phyloP scores from a whole-genome alignment of 2,113 vertebrate genomes.

The Acanthochromis polyacanthus region DNA sequence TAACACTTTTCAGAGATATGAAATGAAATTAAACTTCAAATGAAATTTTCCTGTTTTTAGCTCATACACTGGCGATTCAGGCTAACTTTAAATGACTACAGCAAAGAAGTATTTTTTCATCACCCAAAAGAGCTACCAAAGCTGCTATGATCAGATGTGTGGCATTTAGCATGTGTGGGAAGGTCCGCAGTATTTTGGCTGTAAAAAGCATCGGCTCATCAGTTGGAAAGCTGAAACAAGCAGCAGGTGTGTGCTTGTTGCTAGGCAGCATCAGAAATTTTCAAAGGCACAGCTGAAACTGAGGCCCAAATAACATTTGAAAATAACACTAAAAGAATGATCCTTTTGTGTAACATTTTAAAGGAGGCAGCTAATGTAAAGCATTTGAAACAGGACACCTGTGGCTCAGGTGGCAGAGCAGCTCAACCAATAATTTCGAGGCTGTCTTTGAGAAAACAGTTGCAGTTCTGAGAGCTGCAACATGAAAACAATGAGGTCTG shows the following conservation, averaged over 20 bases:
- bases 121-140: constrained; percentile 12
- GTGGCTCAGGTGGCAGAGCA: neutral
- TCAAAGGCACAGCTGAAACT: constrained; percentile 47
- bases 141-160: constrained; percentile 50
- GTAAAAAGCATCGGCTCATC: constrained; percentile 52
- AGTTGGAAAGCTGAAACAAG: constrained; percentile 56
- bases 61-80: neutral
- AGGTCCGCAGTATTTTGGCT: constrained; percentile 38
- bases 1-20: neutral
- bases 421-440: neutral
- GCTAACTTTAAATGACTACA: neutral
- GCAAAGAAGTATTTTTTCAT: constrained; percentile 12
- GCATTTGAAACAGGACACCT: neutral
- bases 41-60: constrained; percentile 5
- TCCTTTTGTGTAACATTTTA: constrained; percentile 33
- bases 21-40: neutral
- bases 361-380: constrained; percentile 12
- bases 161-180: constrained; percentile 64
- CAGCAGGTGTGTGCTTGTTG: constrained; percentile 71
- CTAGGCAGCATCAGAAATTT: constrained; percentile 61
- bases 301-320: constrained; percentile 40
- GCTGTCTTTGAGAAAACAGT: neutral
- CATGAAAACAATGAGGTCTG: neutral
- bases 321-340: constrained; percentile 36
- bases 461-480: neutral